phyloP scores from a whole-genome alignment of 1,140 invertebrate genomes.

The Drosophila kanapiae region DNA sequence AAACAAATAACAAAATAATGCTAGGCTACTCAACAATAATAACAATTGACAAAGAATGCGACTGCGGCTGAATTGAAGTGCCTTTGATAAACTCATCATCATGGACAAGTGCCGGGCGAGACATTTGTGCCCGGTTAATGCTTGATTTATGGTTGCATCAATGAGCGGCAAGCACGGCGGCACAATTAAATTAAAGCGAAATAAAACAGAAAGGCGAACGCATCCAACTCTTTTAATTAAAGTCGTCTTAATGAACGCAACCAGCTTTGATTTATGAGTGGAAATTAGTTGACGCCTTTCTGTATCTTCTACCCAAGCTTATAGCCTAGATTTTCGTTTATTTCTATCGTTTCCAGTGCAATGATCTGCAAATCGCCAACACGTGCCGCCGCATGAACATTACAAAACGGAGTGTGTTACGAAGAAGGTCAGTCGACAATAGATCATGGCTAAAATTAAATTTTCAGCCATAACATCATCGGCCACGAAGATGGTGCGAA shows the following conservation, averaged over 20 bases:
- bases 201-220: conserved; percentile 40
- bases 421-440: conserved; percentile 69
- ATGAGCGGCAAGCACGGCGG: conserved; percentile 30
- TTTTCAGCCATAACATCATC: conserved; percentile 53
- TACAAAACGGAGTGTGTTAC: conserved; percentile 48
- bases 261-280: conserved; percentile 61
- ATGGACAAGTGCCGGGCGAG: conserved; percentile 28
- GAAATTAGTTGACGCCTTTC: conserved; percentile 52
- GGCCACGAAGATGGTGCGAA: conserved; percentile 43
- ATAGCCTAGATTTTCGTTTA: not conserved
- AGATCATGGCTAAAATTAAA: conserved; percentile 66
- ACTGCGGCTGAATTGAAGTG: conserved; percentile 72
- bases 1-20: conserved; percentile 35
- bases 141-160: conserved; percentile 73
- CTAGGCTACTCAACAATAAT: conserved; percentile 33
- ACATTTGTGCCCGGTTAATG: conserved; percentile 55
- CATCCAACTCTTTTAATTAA: conserved; percentile 67
- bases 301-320: not conserved
- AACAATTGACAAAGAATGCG: conserved; percentile 72
- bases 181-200: conserved; percentile 73
- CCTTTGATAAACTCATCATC: conserved; percentile 67
- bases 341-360: conserved; percentile 13
- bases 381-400: conserved; percentile 44
- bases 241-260: conserved; percentile 52
- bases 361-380: conserved; percentile 43